phyloP scores from a whole-genome alignment of 1,140 invertebrate species.

The Belonocnema kinseyi region DNA sequence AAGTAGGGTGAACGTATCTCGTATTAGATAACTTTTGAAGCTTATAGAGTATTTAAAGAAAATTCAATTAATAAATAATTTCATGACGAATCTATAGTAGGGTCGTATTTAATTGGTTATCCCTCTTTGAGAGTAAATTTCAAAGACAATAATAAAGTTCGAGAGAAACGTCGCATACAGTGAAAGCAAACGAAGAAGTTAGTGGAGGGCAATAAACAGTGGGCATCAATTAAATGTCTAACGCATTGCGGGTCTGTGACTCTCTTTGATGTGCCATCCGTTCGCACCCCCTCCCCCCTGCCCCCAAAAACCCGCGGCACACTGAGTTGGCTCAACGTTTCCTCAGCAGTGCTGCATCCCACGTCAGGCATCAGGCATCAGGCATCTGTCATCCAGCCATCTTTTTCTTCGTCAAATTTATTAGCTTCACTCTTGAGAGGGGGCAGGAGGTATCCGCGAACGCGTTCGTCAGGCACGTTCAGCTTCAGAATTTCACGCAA shows the following conservation, averaged over 20 bases:
- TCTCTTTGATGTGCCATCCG: slow-evolving; percentile 48
- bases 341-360: slow-evolving; percentile 42
- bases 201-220: slow-evolving; percentile 45
- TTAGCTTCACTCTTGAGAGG: slow-evolving; percentile 64
- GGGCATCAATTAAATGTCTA: slow-evolving; percentile 50
- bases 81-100: neutral
- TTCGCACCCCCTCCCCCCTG: slow-evolving; percentile 39
- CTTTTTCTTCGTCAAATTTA: slow-evolving; percentile 73
- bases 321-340: neutral
- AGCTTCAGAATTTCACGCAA: slow-evolving; percentile 36
- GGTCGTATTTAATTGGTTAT: neutral
- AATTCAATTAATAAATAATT: slow-evolving; percentile 2
- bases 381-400: slow-evolving; percentile 71
- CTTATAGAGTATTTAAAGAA: neutral
- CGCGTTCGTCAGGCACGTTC: slow-evolving; percentile 28
- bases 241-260: slow-evolving; percentile 44
- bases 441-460: slow-evolving; percentile 44
- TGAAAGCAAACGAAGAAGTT: slow-evolving; percentile 1
- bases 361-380: slow-evolving; percentile 71
- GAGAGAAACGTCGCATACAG: slow-evolving; percentile 5
- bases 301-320: slow-evolving; percentile 18
- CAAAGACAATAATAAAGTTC: slow-evolving; percentile 25
- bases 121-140: slow-evolving; percentile 11
- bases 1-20: too few species aligned
- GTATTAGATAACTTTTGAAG: too few species aligned